These are phyloP conservation scores for Zeus faber DNA, from an alignment of 2,113 vertebrate genomes.

Conservation along the genomic window DNA sequence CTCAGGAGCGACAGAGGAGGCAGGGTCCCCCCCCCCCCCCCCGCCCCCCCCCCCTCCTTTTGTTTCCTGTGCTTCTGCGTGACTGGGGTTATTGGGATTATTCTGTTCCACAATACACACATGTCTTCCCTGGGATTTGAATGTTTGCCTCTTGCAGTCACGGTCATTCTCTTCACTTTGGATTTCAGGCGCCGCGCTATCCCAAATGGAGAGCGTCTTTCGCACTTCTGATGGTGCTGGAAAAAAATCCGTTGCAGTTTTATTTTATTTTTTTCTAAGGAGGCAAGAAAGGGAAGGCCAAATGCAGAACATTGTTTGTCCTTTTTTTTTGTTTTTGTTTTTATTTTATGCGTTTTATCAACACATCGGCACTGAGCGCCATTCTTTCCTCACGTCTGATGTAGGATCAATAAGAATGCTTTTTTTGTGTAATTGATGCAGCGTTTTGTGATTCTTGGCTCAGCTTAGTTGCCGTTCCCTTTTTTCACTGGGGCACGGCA, in stretches of 20 bases:
- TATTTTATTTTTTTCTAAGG: conserved; percentile 23
- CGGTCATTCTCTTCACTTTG: conserved; percentile 62
- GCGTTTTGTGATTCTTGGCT: too few species aligned
- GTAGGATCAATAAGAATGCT: too few species aligned
- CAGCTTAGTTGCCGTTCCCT: too few species aligned
- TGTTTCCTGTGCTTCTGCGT: conserved; percentile 67
- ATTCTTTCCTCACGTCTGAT: too few species aligned
- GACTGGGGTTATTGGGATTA: conserved; percentile 74
- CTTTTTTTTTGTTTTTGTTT: conserved; percentile 9
- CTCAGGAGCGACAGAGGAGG: conserved; percentile 65
- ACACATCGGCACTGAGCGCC: too few species aligned
- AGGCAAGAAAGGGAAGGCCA: not conserved
- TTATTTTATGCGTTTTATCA: too few species aligned
- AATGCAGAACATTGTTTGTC: not conserved
- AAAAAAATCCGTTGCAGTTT: conserved; percentile 23
- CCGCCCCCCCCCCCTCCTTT: too few species aligned
- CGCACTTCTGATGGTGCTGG: conserved; percentile 6
- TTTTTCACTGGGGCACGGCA: too few species aligned
- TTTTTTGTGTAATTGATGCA: too few species aligned
- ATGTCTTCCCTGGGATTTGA: conserved; percentile 66
- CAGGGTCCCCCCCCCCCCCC: too few species aligned
- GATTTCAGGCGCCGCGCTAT: conserved; percentile 53
- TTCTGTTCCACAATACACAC: conserved; percentile 70
- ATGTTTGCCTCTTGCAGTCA: conserved; percentile 70
- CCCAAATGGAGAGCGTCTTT: conserved; percentile 28